Conservation (phyloP, 2,888 invertebrate species). For the Lacanobia wlatinum region DNA sequence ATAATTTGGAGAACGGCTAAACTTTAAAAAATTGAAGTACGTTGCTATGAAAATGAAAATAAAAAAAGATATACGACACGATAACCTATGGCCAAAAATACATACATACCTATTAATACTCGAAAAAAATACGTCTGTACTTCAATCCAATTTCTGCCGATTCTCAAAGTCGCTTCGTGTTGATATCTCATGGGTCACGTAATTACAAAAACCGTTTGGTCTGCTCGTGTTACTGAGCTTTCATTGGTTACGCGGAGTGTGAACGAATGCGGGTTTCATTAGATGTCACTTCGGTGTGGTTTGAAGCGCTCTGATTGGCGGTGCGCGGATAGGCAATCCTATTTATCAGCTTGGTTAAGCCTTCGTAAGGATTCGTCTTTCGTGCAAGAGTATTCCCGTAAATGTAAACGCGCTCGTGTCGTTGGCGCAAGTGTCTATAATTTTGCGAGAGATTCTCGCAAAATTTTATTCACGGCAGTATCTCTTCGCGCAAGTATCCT, state of each 20-base stretch:
- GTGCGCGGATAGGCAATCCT: conserved; percentile 25
- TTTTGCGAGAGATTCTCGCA: too few relatives aligned
- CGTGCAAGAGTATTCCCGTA: too few relatives aligned
- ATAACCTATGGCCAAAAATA: neutral
- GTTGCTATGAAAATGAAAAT: too few relatives aligned
- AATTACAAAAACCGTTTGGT: conserved; percentile 1
- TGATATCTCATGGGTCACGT: conserved; percentile 9
- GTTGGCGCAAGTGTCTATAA: too few relatives aligned
- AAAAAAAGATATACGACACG: too few relatives aligned
- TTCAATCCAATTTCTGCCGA: neutral
- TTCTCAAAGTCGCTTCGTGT: conserved; percentile 2
- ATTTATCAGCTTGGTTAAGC: conserved; percentile 14
- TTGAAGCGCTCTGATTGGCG: conserved; percentile 53
- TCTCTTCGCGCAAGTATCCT: too few relatives aligned
- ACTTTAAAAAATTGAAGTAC: too few relatives aligned
- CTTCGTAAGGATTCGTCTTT: too few relatives aligned
- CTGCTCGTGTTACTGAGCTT: conserved; percentile 34
- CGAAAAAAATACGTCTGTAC: neutral
- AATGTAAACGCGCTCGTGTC: too few relatives aligned
- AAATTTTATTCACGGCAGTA: too few relatives aligned
- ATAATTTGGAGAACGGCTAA: too few relatives aligned
- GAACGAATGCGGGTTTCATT: conserved; percentile 58
- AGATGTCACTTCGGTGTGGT: conserved; percentile 56
- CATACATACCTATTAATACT: neutral
- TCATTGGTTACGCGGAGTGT: conserved; percentile 51